Evolutionary conservation across 2,888 invertebrate species (phyloP), one percentile per base, ranked within the genome.

Genomic region (Sminthurides aquaticus): DNA sequence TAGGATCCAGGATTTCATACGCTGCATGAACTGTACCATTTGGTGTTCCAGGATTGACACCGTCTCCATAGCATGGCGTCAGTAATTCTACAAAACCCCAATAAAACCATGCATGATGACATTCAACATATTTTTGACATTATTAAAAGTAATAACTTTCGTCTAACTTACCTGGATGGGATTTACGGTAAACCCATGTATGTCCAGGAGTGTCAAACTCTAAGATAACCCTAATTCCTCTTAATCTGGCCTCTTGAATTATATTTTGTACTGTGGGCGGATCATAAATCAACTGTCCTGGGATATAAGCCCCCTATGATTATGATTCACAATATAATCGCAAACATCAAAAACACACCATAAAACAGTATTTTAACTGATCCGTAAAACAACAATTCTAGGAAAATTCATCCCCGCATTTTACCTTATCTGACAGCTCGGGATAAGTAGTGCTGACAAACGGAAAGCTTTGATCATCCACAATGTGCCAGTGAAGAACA

Each of bases 401-500:
- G 52, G 52, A 8, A 52, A 18, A 18, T 8, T 52, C 20, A 18
- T 20, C 18, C 18, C 20, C 20, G 5, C 5, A 20, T 18, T 26
- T 26, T n/a, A 60, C 60, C 26, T 60, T 60, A 3, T 67, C 49
- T 2, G 71, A 68, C 58, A 95, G 80, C 69, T 88, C 83, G 0
- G 95, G 94, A 78, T 86, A 95, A 49, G 77, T 82, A 52, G 79
- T 80, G 77, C 93, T 94, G 72, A 87, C 84, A 77, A 89, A 96
- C 0, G 96, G 94, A 78, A 96, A 97, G 71, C 93, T 90, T 76
- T 91, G 89, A 77, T 94, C 93, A 78, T 97, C 96, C 0, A 90
- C 89, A 58, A 96, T 89, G 78, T 96, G 96, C 95, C 96, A 96
- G 78, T 96, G 95, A 67, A 96, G 86, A 0, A 94, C 91, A 78